phyloP scores from a whole-genome alignment of 2,797 vertebrate species.

The Eulemur coronatus region DNA sequence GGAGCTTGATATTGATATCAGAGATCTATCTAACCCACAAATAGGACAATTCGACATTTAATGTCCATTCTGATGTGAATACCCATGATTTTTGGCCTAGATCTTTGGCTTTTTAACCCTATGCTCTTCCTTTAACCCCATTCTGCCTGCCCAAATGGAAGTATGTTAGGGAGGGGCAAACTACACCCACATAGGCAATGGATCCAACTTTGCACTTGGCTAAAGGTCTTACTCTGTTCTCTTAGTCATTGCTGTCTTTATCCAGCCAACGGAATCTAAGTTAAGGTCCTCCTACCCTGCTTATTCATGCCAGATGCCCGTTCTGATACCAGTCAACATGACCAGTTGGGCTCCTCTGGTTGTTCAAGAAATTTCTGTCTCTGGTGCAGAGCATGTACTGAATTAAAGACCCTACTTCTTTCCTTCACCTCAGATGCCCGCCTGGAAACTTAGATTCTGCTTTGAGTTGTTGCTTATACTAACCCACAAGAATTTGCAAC shows the following conservation, averaged over 20 bases:
- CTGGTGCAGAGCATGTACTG: background rate
- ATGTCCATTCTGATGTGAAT: background rate
- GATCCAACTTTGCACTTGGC: background rate
- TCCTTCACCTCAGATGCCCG: background rate
- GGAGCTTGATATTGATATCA: background rate
- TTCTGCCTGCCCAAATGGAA: background rate
- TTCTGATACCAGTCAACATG: background rate
- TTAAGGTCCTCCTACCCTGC: background rate
- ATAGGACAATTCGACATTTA: background rate
- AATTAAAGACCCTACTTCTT: background rate
- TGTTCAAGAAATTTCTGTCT: background rate
- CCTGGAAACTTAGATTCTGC: background rate
- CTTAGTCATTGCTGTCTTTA: background rate
- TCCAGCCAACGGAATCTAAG: background rate
- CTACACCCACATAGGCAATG: background rate
- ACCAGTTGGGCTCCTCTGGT: background rate
- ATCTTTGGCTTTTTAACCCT: background rate
- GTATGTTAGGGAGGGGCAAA: background rate
- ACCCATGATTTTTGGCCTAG: background rate
- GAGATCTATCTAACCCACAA: background rate
- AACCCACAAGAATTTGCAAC: background rate
- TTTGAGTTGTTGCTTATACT: background rate
- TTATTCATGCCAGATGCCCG: background rate
- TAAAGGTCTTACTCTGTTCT: background rate
- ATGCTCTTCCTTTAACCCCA: background rate